Evolutionary conservation across 2,888 invertebrate species (phyloP), one percentile per base, ranked within the genome.

Genomic region (Andricus curvator): DNA sequence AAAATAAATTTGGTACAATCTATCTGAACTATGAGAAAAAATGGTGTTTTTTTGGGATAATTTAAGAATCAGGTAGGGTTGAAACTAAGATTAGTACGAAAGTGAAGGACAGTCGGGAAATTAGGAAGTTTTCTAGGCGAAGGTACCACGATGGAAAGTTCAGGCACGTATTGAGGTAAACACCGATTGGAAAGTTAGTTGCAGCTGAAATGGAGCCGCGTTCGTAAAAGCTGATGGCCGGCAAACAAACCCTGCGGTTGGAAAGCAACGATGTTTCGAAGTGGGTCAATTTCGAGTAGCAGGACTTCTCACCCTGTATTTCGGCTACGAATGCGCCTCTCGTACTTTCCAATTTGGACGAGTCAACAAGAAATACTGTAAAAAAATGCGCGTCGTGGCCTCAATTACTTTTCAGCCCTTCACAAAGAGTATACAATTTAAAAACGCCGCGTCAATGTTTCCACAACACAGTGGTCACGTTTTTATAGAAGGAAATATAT

Each of bases 111-210:
- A 56, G 74, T 33, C n/a, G 56, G 51, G 33, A 33, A 74, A 74
- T 74, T 74, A 78, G 77, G 68, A 80, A 80, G 70, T 80, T 80
- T 70, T 70, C 70, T 56, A 60, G 68, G 77, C 77, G 60, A 76
- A 81, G 77, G 62, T 81, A 68, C 81, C 65, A 17, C 64, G 62
- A 79, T 81, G 77, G 51, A 77, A 65, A 82, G 79, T 82, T 82
- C 76, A 77, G 51, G 78, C 88, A 88, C 88, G 89, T 88, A 88
- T 88, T 86, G 86, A 83, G 84, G 88, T 87, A 89, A 89, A 89
- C 87, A 88, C 84, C 87, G 88, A 89, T 89, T 86, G 88, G 85
- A 88, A 89, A 89, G 88, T 89, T 88, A 85, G 86, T 84, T 85
- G 86, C 85, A 84, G 85, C 84, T 83, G 86, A 88, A 88, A 88